Percentiles rank a stretch among this genome's conserved stretches.
phyloP scores from a whole-genome alignment of 2,797 vertebrate species.

The Lithobates pipiens region DNA sequence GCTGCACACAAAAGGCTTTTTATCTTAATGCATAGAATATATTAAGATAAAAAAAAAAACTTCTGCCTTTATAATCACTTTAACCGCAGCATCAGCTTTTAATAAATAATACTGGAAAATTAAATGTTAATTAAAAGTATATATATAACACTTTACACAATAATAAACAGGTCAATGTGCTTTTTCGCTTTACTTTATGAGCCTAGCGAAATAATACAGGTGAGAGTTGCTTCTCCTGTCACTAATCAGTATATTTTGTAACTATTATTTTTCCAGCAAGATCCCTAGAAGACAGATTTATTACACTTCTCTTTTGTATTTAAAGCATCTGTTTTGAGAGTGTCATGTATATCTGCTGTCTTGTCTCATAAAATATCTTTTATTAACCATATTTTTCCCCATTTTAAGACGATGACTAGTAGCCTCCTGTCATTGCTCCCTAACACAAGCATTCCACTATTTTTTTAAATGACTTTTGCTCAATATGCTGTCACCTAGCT shows the following conservation, averaged over 20 bases:
- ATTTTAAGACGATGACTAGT: slow-evolving; percentile 54
- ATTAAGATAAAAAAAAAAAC: too few species aligned
- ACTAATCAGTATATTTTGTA: slow-evolving; percentile 45
- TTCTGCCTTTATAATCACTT: too few species aligned
- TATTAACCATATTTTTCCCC: slow-evolving; percentile 59
- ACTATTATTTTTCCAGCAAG: slow-evolving; percentile 20
- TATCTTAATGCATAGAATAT: too few species aligned
- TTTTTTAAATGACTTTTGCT: slow-evolving; percentile 51
- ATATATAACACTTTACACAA: too few species aligned
- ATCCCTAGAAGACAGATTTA: slow-evolving; percentile 58
- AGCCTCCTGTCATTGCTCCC: slow-evolving; percentile 48
- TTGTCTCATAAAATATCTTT: slow-evolving; percentile 60
- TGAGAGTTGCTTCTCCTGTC: slow-evolving; percentile 24
- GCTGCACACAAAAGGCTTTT: too few species aligned
- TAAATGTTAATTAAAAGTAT: too few species aligned
- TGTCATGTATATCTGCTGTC: slow-evolving; percentile 59
- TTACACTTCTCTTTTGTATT: slow-evolving; percentile 56
- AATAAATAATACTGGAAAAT: too few species aligned
- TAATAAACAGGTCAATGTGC: too few species aligned
- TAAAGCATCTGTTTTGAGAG: slow-evolving; percentile 56
- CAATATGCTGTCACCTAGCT: slow-evolving; percentile 54
- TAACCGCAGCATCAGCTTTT: too few species aligned
- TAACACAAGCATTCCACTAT: slow-evolving; percentile 45
- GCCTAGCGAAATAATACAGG: not conserved
- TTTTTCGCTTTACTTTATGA: too few species aligned